Percentiles rank a stretch among this genome's conserved stretches.
These are phyloP conservation scores for Sorex fumeus DNA, from an alignment of 2,113 vertebrate species.

Conservation along the genomic window DNA sequence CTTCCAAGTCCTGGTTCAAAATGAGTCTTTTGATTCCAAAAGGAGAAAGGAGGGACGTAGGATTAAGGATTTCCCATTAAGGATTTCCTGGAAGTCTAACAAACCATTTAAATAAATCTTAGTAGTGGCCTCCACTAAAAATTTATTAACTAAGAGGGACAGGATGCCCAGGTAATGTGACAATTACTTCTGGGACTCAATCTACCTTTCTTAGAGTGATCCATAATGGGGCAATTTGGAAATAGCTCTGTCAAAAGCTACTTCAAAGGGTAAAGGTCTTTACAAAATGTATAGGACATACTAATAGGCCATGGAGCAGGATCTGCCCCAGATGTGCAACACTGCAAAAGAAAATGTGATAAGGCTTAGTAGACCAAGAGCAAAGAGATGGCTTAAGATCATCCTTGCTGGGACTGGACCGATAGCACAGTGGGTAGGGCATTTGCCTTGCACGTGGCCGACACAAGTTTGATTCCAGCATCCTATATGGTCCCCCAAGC, in stretches of 20 bases:
- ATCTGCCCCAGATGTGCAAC: not conserved
- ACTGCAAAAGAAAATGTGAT: not conserved
- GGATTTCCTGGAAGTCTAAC: not conserved
- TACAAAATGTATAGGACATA: constrained; percentile 49
- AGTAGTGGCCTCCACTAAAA: not conserved
- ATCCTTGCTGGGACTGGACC: no score
- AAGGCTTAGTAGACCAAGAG: not conserved
- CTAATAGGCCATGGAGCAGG: constrained; percentile 40
- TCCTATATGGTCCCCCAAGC: no score
- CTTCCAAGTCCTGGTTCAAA: not conserved
- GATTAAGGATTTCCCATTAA: not conserved
- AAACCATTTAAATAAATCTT: not conserved
- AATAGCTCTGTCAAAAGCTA: constrained; percentile 54
- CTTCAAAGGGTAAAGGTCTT: constrained; percentile 50
- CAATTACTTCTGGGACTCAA: no score
- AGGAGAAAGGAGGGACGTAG: not conserved
- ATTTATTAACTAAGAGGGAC: not conserved
- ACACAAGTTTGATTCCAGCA: no score
- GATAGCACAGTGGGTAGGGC: no score
- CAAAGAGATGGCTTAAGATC: not conserved
- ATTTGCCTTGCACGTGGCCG: no score
- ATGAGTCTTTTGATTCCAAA: not conserved
- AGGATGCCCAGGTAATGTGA: not conserved
- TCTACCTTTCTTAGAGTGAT: not conserved
- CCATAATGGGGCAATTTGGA: constrained; percentile 59